phyloP scores from a whole-genome alignment of 2,113 vertebrate species.

The Megaceryle torquata region DNA sequence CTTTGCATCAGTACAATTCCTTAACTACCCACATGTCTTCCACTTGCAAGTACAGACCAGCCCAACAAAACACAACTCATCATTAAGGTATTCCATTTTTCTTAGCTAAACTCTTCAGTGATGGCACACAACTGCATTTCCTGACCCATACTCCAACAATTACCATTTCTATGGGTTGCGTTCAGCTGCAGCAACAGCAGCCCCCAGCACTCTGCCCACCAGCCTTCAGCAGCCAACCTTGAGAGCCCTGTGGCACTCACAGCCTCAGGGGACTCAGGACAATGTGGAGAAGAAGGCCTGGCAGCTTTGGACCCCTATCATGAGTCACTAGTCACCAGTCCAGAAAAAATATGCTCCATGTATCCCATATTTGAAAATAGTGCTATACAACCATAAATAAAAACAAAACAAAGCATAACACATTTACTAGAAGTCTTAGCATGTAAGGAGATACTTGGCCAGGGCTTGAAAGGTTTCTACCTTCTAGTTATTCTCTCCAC shows the following conservation, averaged over 20 bases:
- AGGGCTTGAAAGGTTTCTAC: neutral
- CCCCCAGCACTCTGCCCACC: neutral
- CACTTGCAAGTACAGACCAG: neutral
- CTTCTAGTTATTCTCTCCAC: neutral
- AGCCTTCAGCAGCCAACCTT: neutral
- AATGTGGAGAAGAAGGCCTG: accelerated
- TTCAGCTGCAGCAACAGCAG: neutral
- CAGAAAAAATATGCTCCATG: neutral
- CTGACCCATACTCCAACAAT: accelerated
- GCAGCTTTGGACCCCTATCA: neutral
- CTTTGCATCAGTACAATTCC: neutral
- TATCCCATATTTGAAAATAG: neutral
- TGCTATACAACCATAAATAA: neutral
- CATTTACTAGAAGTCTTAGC: neutral
- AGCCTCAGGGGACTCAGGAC: neutral
- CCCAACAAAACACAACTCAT: neutral
- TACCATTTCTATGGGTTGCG: neutral
- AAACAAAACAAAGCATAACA: no score
- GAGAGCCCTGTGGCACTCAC: neutral
- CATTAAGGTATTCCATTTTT: neutral
- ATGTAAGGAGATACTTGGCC: neutral
- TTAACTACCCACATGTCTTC: neutral
- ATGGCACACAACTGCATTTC: neutral
- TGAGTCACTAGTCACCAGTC: no score
- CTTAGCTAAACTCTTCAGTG: neutral